These are phyloP conservation scores for Apostichopus leukothele DNA, from an alignment of 53 echinoderm and acorn worm genomes.

Conservation along the genomic window DNA sequence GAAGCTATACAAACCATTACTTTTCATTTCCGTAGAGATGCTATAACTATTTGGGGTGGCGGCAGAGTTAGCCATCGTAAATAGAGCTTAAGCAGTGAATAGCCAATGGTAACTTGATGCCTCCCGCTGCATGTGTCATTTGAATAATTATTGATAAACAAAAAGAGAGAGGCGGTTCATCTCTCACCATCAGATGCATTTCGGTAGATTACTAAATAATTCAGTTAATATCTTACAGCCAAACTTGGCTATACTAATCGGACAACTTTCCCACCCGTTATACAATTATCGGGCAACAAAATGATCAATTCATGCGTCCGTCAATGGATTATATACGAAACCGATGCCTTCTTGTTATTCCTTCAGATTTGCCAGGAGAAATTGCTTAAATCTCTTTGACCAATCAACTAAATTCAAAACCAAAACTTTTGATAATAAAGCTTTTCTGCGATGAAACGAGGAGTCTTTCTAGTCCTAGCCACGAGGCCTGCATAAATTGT, in stretches of 20 bases:
- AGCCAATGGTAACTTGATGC: slow-evolving; percentile 10
- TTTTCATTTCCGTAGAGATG: slow-evolving; percentile 18
- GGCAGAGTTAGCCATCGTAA: slow-evolving; percentile 34
- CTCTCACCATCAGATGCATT: background rate
- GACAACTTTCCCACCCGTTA: background rate
- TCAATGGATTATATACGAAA: background rate
- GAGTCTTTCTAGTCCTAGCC: background rate
- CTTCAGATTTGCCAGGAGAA: background rate
- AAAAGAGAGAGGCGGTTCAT: background rate
- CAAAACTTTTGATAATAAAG: background rate
- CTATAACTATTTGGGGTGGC: background rate
- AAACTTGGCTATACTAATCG: background rate
- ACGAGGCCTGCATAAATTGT: slow-evolving; percentile 31
- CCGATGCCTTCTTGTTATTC: background rate
- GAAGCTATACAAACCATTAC: slow-evolving; percentile 36
- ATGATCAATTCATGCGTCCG: background rate
- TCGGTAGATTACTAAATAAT: slow-evolving; percentile 26
- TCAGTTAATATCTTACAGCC: slow-evolving; percentile 33
- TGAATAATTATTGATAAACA: slow-evolving; percentile 45
- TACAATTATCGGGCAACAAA: background rate
- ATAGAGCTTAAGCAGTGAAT: background rate
- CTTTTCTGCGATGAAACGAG: background rate
- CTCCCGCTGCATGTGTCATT: background rate
- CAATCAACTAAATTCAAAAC: background rate
- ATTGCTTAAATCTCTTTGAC: background rate